phyloP scores from a whole-genome alignment of 1,140 invertebrate genomes.

The Drosophila seguyi region DNA sequence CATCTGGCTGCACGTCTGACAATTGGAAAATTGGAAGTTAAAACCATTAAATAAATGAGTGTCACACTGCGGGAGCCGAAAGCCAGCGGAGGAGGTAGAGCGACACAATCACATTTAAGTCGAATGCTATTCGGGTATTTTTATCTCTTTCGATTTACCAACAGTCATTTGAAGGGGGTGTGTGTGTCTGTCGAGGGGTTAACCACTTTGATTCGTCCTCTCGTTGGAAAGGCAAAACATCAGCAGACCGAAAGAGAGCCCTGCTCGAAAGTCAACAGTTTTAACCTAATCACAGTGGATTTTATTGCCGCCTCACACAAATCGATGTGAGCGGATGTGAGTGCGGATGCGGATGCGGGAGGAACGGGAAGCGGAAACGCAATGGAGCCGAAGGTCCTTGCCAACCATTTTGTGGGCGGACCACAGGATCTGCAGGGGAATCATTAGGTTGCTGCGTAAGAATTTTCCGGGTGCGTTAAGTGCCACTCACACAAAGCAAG shows the following conservation, averaged over 20 bases:
- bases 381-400: constrained; percentile 41
- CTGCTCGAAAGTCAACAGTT: constrained; percentile 80
- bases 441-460: constrained; percentile 81
- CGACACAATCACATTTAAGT: constrained; percentile 54
- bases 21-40: constrained; percentile 83
- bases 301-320: constrained; percentile 73
- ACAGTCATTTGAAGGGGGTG: constrained; percentile 64
- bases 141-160: constrained; percentile 79
- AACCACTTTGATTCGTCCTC: constrained; percentile 52
- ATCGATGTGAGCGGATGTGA: constrained; percentile 63
- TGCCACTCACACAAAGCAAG: constrained; percentile 35
- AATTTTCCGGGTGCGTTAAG: constrained; percentile 78
- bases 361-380: constrained; percentile 37
- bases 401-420: constrained; percentile 56
- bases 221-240: constrained; percentile 48
- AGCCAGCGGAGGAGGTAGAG: not conserved
- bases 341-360: constrained; percentile 7
- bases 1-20: constrained; percentile 70
- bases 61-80: constrained; percentile 48
- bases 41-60: constrained; percentile 84
- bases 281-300: constrained; percentile 82
- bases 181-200: constrained; percentile 22
- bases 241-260: constrained; percentile 46
- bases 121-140: constrained; percentile 65
- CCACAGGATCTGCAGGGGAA: constrained; percentile 47